phyloP scores from a whole-genome alignment of 2,113 vertebrate species.

The Serinus canaria region DNA sequence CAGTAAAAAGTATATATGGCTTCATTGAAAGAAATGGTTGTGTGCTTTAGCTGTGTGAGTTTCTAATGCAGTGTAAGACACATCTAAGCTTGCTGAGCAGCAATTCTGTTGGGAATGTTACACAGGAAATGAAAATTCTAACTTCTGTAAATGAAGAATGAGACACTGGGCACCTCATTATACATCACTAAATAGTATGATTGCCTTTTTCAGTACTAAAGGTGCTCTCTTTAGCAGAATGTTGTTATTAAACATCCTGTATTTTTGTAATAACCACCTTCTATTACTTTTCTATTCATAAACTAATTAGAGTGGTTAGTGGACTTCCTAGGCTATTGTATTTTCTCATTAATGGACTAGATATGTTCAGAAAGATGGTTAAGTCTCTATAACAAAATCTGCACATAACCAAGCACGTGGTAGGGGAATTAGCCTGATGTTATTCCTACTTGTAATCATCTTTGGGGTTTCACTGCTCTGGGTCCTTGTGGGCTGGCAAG shows the following conservation, averaged over 20 bases:
- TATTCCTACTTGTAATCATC: background rate
- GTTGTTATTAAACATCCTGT: background rate
- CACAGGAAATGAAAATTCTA: background rate
- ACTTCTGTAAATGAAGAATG: background rate
- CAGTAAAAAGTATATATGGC: background rate
- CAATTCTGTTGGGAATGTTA: background rate
- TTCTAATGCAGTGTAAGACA: background rate
- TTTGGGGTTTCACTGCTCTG: background rate
- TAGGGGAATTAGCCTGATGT: background rate
- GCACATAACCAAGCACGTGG: background rate
- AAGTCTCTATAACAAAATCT: background rate
- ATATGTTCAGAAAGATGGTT: background rate
- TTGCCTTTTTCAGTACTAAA: background rate
- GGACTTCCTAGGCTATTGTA: background rate
- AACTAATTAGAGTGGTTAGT: background rate
- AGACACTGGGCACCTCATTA: background rate
- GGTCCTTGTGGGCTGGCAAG: background rate
- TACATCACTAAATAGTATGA: background rate
- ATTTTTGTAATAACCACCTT: background rate
- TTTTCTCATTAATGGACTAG: background rate
- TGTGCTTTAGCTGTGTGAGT: background rate
- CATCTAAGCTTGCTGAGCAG: background rate
- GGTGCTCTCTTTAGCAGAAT: background rate
- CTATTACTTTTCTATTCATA: background rate
- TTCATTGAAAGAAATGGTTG: background rate